A percentile compares a stretch with the other conserved stretches of the same genome.
These are phyloP conservation scores for Brachypteracias leptosomus DNA, from an alignment of 2,113 vertebrate genomes.

Conservation along the genomic window DNA sequence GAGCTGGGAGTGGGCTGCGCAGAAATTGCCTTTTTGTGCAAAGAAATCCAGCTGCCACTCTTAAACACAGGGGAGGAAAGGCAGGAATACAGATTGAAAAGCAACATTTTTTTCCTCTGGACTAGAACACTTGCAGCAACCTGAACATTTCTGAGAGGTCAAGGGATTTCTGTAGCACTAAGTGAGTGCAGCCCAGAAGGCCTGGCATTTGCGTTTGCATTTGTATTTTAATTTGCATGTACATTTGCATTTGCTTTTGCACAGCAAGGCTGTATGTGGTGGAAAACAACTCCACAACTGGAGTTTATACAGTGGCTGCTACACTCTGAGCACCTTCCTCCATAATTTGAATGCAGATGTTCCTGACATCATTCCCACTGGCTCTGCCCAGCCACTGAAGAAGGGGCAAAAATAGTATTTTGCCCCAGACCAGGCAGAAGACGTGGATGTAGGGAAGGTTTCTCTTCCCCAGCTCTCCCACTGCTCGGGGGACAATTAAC, in stretches of 20 bases:
- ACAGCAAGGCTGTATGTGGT: not conserved
- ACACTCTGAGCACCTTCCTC: not conserved
- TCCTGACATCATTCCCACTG: not conserved
- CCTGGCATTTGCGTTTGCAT: not conserved
- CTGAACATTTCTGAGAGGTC: not conserved
- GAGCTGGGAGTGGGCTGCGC: not conserved
- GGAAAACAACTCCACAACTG: not conserved
- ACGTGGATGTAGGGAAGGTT: not conserved
- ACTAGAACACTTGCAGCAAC: not conserved
- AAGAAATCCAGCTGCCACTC: not conserved
- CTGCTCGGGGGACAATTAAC: not conserved
- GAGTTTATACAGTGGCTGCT: not conserved
- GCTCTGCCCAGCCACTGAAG: not conserved
- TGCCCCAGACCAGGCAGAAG: not conserved
- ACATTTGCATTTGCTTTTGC: conserved; percentile 26
- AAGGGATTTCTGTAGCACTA: not conserved
- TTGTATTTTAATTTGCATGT: conserved; percentile 30
- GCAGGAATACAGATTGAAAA: not conserved
- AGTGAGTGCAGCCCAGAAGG: not conserved
- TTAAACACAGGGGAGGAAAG: not conserved
- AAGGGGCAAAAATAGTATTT: not conserved
- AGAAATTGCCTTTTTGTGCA: not conserved
- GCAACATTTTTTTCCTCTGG: not conserved
- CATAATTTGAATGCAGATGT: not conserved
- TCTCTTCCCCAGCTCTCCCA: not conserved